These are phyloP conservation scores for Papilio helenus DNA, from an alignment of 1,140 invertebrate genomes.

Conservation along the genomic window DNA sequence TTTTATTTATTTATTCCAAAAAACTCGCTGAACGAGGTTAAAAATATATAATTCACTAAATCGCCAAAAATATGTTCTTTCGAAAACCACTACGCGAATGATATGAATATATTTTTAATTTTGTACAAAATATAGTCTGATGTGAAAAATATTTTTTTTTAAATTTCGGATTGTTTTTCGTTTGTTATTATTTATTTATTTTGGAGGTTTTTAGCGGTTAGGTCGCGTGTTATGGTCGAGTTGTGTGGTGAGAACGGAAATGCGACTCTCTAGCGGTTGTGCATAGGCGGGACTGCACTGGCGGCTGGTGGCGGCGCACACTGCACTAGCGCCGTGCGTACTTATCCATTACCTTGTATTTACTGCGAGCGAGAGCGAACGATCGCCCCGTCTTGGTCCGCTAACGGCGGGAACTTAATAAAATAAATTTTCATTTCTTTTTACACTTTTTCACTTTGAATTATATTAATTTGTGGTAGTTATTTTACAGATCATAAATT, in stretches of 20 bases:
- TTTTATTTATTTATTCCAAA: constrained; percentile 10
- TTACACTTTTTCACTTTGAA: constrained; percentile 21
- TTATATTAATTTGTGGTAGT: neutral
- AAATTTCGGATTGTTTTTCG: constrained; percentile 53
- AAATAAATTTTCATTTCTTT: constrained; percentile 42
- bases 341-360: constrained; percentile 83
- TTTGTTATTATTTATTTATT: constrained; percentile 53
- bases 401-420: constrained; percentile 42
- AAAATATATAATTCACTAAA: constrained; percentile 68
- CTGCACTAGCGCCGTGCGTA: constrained; percentile 80
- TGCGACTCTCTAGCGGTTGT: constrained; percentile 79
- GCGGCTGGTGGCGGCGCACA: constrained; percentile 69
- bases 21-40: constrained; percentile 47
- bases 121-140: constrained; percentile 72
- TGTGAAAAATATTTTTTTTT: constrained; percentile 67
- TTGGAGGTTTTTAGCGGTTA: constrained; percentile 74
- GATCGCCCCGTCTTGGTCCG: constrained; percentile 68
- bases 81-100: constrained; percentile 71
- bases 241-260: constrained; percentile 70
- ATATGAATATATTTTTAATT: constrained; percentile 72
- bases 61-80: constrained; percentile 68
- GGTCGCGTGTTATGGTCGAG: constrained; percentile 71
- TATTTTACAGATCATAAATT: neutral
- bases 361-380: constrained; percentile 68
- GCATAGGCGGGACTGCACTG: constrained; percentile 80